Percentiles rank a stretch among this genome's conserved stretches.
These are phyloP conservation scores for Cecropterus lyciades DNA, from an alignment of 1,140 invertebrate species.

Conservation along the genomic window DNA sequence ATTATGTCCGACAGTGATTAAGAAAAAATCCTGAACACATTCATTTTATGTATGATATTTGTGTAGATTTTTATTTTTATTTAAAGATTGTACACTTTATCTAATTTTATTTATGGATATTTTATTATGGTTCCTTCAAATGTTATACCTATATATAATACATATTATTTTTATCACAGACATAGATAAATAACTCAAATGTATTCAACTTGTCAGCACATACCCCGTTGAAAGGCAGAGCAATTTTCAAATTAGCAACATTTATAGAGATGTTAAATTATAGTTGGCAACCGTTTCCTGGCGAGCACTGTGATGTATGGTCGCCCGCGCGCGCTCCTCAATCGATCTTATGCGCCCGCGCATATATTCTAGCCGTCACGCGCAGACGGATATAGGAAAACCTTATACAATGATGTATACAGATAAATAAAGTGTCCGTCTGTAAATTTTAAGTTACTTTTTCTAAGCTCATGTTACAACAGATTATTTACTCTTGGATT, in stretches of 20 bases:
- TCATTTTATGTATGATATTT: too few relatives aligned
- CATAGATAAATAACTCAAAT: not conserved
- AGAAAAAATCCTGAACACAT: too few relatives aligned
- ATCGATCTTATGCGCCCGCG: slow-evolving; percentile 23
- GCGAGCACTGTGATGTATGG: slow-evolving; percentile 16
- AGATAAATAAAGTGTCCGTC: not conserved
- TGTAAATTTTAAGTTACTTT: not conserved
- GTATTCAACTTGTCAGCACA: not conserved
- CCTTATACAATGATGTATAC: not conserved
- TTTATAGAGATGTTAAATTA: slow-evolving; percentile 25
- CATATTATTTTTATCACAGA: too few relatives aligned
- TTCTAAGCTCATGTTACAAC: too few relatives aligned
- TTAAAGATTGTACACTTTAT: too few relatives aligned
- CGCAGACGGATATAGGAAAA: not conserved
- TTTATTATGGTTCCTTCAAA: too few relatives aligned
- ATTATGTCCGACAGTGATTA: too few relatives aligned
- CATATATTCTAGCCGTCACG: slow-evolving; percentile 23
- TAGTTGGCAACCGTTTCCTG: slow-evolving; percentile 22
- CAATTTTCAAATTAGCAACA: slow-evolving; percentile 21
- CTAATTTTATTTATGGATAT: too few relatives aligned
- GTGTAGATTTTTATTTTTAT: too few relatives aligned
- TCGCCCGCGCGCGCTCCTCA: slow-evolving; percentile 11
- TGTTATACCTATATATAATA: too few relatives aligned
- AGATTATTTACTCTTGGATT: too few relatives aligned
- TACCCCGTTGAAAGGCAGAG: not conserved